phyloP scores from a whole-genome alignment of 2,113 vertebrate species.

The Mastomys natalensis region DNA sequence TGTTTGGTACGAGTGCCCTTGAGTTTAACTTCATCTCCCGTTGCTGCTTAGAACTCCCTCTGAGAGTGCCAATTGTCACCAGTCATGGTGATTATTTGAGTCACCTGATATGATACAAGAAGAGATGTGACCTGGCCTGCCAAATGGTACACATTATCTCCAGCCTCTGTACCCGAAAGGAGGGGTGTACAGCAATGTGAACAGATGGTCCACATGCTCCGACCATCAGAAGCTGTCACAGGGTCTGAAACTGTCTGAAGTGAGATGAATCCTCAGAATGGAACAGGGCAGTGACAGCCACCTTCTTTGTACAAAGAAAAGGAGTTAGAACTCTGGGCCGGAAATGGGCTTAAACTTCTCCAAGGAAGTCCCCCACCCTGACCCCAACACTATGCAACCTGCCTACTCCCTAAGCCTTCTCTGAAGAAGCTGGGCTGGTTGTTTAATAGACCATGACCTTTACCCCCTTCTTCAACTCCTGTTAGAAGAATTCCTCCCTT shows the following conservation, averaged over 20 bases:
- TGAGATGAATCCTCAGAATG: constrained; percentile 35
- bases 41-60: constrained; percentile 46
- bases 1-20: background rate
- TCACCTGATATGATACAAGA: constrained; percentile 68
- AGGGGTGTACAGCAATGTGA: constrained; percentile 54
- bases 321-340: background rate
- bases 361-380: background rate
- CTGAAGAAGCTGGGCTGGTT: no score
- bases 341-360: constrained; percentile 12
- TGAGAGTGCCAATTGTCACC: constrained; percentile 62
- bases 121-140: constrained; percentile 66
- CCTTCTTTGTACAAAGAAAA: background rate
- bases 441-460: background rate
- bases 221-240: constrained; percentile 67
- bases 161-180: constrained; percentile 59
- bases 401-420: background rate
- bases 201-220: constrained; percentile 71
- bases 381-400: background rate
- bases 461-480: background rate
- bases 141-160: constrained; percentile 74
- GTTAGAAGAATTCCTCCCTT: background rate
- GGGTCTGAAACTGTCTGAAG: constrained; percentile 43
- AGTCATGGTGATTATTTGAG: constrained; percentile 67
- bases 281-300: constrained; percentile 43
- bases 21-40: constrained; percentile 39